These are phyloP conservation scores for Coremacera marginata DNA, from an alignment of 2,888 invertebrate genomes.

Conservation along the genomic window DNA sequence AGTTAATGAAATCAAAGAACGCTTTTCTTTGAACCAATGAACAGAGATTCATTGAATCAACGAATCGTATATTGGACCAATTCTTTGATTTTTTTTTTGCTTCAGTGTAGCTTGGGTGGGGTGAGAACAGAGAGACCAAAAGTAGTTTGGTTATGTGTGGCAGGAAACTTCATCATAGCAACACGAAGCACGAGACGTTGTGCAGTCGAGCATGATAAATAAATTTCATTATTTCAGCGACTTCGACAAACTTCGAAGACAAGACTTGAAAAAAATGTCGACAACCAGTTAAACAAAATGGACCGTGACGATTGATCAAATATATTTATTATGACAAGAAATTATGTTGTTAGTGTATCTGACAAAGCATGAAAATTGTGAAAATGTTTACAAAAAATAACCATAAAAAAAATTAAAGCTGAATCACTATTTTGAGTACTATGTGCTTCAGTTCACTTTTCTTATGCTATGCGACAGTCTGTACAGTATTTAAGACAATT, in stretches of 20 bases:
- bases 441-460: too few relatives aligned
- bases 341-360: slow-evolving; percentile 51
- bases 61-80: too few relatives aligned
- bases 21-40: too few relatives aligned
- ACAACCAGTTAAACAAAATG: slow-evolving; percentile 6
- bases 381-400: background rate
- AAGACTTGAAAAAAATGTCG: slow-evolving; percentile 19
- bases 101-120: background rate
- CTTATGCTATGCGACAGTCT: too few relatives aligned
- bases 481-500: too few relatives aligned
- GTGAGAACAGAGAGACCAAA: background rate
- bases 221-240: slow-evolving; percentile 38
- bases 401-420: background rate
- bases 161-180: background rate
- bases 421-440: too few relatives aligned
- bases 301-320: slow-evolving; percentile 4
- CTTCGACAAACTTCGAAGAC: slow-evolving; percentile 1
- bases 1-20: too few relatives aligned
- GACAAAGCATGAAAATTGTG: slow-evolving; percentile 57
- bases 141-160: background rate
- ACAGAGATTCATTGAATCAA: too few relatives aligned
- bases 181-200: slow-evolving; percentile 1
- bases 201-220: slow-evolving; percentile 39
- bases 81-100: too few relatives aligned
- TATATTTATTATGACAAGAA: slow-evolving; percentile 21